Evolutionary conservation across 2,113 vertebrate species (phyloP).

Genomic region (Climacteris rufus): DNA sequence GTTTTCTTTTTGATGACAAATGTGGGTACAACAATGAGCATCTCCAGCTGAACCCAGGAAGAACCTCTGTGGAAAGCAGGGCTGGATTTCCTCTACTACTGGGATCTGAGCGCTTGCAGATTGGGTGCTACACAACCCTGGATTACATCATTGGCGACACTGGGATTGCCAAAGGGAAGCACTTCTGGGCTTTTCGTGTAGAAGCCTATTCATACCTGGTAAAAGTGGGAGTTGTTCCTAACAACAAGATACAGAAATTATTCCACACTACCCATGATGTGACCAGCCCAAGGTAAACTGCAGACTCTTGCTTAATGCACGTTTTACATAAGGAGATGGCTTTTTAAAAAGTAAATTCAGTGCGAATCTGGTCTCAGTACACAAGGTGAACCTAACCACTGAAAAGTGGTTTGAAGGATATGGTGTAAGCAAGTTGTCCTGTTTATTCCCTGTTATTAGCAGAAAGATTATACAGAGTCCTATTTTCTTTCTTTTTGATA

Average conservation of each 20-base stretch:
- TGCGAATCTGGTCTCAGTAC: not conserved
- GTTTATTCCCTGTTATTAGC: not conserved
- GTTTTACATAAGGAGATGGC: not conserved
- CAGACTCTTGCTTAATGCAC: not conserved
- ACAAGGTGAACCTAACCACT: not conserved
- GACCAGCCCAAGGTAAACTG: conserved; percentile 88
- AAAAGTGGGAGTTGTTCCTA: conserved; percentile 91
- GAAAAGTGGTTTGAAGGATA: not conserved
- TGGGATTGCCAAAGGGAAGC: conserved; percentile 88
- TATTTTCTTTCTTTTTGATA: not conserved
- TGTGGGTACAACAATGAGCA: conserved; percentile 90
- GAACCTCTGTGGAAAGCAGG: conserved; percentile 87
- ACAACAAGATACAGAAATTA: conserved; percentile 89
- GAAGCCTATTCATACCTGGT: conserved; percentile 90
- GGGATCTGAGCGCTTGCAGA: conserved; percentile 86
- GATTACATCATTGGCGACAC: conserved; percentile 93
- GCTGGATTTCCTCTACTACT: conserved; percentile 87
- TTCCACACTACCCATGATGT: conserved; percentile 88
- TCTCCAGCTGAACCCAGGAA: conserved; percentile 80
- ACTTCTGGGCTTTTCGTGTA: conserved; percentile 93
- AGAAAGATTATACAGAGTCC: not conserved
- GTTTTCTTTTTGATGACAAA: conserved; percentile 92
- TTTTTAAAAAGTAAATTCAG: not conserved
- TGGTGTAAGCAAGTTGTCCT: not conserved
- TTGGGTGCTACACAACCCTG: conserved; percentile 85